Percentiles rank a stretch among this genome's conserved stretches.
Conservation (phyloP, 1,140 invertebrate genomes). For the Aplysia californica region DNA sequence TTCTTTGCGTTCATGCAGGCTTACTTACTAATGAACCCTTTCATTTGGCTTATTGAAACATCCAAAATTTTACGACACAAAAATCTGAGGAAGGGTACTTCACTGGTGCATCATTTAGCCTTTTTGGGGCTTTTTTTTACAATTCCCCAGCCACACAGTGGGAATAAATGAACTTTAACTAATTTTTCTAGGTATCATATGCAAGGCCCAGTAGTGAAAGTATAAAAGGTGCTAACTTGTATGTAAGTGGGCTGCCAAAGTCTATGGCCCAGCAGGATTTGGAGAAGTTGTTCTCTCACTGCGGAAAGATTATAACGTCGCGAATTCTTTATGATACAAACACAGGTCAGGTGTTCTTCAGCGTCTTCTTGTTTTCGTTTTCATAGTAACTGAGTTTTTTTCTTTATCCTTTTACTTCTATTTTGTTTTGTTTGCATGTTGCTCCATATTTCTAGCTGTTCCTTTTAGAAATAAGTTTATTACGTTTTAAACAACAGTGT, state of each 20-base stretch:
- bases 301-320: slow-evolving; percentile 98
- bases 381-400: slow-evolving; percentile 5
- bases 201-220: slow-evolving; percentile 98
- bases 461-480: not conserved
- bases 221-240: slow-evolving; percentile 99
- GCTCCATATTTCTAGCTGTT: slow-evolving; percentile 10
- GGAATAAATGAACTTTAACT: slow-evolving; percentile 31
- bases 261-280: slow-evolving; percentile 97
- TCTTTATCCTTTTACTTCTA: slow-evolving; percentile 29
- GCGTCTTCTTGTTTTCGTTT: slow-evolving; percentile 31
- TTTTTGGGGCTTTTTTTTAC: slow-evolving; percentile 9
- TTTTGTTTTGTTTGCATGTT: slow-evolving; percentile 17
- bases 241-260: slow-evolving; percentile 98
- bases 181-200: slow-evolving; percentile 87
- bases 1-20: slow-evolving; percentile 18
- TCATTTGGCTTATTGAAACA: slow-evolving; percentile 11
- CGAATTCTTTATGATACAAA: slow-evolving; percentile 92
- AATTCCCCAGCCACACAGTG: not conserved
- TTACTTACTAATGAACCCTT: slow-evolving; percentile 14
- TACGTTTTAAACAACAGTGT: no score
- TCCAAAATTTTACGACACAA: not conserved
- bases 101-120: slow-evolving; percentile 23
- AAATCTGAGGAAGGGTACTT: slow-evolving; percentile 4
- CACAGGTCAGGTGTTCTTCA: slow-evolving; percentile 62
- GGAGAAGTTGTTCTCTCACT: slow-evolving; percentile 95